Evolutionary conservation across 2,113 vertebrate species (phyloP).

Genomic region (Heterochromis multidens): DNA sequence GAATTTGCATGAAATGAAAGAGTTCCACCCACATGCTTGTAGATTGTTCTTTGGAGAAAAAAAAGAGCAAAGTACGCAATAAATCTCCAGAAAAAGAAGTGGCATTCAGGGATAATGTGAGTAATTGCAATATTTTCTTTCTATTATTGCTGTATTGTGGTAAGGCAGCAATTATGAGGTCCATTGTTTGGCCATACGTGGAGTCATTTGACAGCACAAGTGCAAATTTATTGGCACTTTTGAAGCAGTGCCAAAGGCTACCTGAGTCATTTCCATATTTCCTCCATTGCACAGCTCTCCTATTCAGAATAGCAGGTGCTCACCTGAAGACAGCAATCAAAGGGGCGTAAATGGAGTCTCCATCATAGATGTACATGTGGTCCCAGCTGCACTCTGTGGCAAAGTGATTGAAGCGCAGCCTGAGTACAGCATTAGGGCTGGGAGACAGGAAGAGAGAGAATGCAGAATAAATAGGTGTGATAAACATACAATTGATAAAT

Average conservation of each 20-base stretch:
- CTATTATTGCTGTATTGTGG: conserved; percentile 3
- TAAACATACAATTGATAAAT: neutral
- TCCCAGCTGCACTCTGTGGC: conserved; percentile 97
- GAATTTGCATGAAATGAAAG: conserved; percentile 13
- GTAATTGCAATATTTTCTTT: conserved; percentile 23
- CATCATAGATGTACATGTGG: conserved; percentile 91
- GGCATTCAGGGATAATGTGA: neutral
- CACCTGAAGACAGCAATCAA: conserved; percentile 91
- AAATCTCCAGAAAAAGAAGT: neutral
- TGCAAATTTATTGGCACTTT: neutral
- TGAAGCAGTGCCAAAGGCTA: conserved; percentile 18
- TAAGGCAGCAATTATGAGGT: conserved; percentile 5
- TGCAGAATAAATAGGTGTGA: neutral
- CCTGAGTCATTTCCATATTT: conserved; percentile 15
- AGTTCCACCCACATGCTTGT: neutral
- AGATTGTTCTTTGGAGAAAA: neutral
- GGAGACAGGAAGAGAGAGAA: neutral
- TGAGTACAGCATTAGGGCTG: conserved; percentile 86
- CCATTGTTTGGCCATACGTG: conserved; percentile 8
- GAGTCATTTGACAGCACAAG: conserved; percentile 7
- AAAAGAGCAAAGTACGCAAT: neutral
- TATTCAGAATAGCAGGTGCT: neutral
- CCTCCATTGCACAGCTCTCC: neutral
- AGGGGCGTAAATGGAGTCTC: conserved; percentile 91
- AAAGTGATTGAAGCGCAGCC: conserved; percentile 93